Conservation (phyloP, 2,113 vertebrate genomes). For the Ranitomeya imitator region DNA sequence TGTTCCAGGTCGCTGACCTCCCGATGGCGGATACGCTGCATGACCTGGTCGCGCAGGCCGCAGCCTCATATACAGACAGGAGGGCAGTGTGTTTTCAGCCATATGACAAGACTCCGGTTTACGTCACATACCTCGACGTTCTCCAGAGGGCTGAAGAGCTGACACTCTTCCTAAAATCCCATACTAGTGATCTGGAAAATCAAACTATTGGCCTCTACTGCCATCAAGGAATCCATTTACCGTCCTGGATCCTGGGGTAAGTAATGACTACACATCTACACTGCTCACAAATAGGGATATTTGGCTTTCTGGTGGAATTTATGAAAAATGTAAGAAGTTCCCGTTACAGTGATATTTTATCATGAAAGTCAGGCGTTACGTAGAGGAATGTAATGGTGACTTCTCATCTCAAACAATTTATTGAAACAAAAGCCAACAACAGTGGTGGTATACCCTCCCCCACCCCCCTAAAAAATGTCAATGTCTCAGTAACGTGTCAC, state of each 20-base stretch:
- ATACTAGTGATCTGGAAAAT: conserved; percentile 59
- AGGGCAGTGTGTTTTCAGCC: conserved; percentile 79
- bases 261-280: neutral
- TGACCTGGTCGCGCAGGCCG: conserved; percentile 74
- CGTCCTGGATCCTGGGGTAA: conserved; percentile 92
- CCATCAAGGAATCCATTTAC: conserved; percentile 78
- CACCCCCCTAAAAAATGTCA: no score
- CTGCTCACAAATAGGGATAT: no score
- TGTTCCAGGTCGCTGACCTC: neutral
- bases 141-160: conserved; percentile 68
- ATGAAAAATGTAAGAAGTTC: no score
- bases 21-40: conserved; percentile 68
- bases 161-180: conserved; percentile 66
- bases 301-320: no score
- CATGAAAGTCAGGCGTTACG: no score
- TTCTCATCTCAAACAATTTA: no score
- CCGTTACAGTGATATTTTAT: no score
- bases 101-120: conserved; percentile 59
- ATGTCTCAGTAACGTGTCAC: no score
- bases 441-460: no score
- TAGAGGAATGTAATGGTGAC: no score
- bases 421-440: no score
- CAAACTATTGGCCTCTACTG: conserved; percentile 83
- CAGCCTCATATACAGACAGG: conserved; percentile 63
- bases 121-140: conserved; percentile 72